Percentiles rank a stretch among this genome's conserved stretches.
These are phyloP conservation scores for Sarcoramphus papa DNA, from an alignment of 2,797 vertebrate genomes.

Conservation along the genomic window DNA sequence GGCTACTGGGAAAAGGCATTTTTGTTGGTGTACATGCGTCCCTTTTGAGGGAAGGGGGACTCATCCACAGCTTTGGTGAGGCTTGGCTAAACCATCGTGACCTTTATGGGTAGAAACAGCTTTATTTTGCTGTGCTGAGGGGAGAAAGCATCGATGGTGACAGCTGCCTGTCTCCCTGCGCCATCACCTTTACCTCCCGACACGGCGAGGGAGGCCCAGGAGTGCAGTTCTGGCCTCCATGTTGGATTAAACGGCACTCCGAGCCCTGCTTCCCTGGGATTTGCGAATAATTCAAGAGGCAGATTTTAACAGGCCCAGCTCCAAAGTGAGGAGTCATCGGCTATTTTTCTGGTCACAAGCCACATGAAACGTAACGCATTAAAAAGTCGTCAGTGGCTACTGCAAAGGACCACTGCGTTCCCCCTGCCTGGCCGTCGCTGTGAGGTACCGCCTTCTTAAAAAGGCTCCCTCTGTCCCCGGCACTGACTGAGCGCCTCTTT, in stretches of 20 bases:
- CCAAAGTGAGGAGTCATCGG: neutral
- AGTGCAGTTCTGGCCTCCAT: neutral
- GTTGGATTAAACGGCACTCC: neutral
- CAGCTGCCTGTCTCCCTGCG: rapidly evolving
- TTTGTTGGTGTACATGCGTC: neutral
- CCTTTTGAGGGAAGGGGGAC: neutral
- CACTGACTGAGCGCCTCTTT: neutral
- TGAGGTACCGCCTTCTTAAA: neutral
- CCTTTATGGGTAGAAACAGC: neutral
- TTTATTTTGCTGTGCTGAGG: neutral
- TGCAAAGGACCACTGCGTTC: neutral
- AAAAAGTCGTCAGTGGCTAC: neutral
- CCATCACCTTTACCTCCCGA: neutral
- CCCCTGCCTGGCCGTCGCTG: too few relatives aligned
- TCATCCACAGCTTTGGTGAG: neutral
- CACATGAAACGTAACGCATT: neutral
- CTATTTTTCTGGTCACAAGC: neutral
- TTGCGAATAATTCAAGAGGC: neutral
- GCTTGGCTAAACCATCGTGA: neutral
- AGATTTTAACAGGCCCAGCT: neutral
- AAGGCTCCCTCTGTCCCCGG: constrained; percentile 8
- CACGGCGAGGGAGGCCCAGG: rapidly evolving
- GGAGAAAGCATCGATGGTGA: neutral
- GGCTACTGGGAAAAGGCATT: neutral
- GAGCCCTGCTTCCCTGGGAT: neutral